Evolutionary conservation across 2,113 vertebrate species (phyloP), one percentile per base, ranked within the genome.

Genomic region (Candoia aspera): DNA sequence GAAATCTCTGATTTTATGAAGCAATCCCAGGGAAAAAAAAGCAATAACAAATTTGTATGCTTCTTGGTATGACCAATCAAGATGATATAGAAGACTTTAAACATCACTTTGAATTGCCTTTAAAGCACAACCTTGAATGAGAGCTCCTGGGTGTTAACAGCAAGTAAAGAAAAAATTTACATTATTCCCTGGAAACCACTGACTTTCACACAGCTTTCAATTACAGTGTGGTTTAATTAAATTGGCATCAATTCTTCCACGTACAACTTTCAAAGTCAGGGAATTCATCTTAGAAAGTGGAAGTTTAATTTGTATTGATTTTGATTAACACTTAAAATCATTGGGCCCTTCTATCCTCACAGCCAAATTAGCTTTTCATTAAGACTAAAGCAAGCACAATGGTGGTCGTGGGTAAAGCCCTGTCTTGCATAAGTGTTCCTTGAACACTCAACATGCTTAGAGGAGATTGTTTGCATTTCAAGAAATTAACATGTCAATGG

Each of bases 161-260:
- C 54, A 87, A 64, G 87, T 88, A 89, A 62, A 84, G 87, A 60
- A 87, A 87, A 15, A 21, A 33, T 79, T 89, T 5, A 54, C 58
- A 57, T 92, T 89, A 89, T 89, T 92, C 87, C 91, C 58, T 92
- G 87, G 87, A 92, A 92, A 89, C 91, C 58, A 85, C n/a, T 46
- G 58, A 89, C 79, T 89, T 89, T 84, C 91, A 92, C 91, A 92
- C 87, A 92, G 79, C 87, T 89, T 92, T 92, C 91, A 89, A 85
- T 92, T 92, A 92, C 87, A 89, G 64, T 92, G 87, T 29, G 59
- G 46, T 85, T 92, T 92, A 89, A 92, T 92, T 92, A 92, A 89
- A 85, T 55, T 89, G 91, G 58, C 88, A 89, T 89, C 79, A 92
- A 85, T 92, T 89, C 85, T 68, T 84, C 87, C 33, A 92, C 91